Evolutionary conservation across 2,888 invertebrate genomes (phyloP), one percentile per base, ranked within the genome.

Genomic region (Clanis bilineata): DNA sequence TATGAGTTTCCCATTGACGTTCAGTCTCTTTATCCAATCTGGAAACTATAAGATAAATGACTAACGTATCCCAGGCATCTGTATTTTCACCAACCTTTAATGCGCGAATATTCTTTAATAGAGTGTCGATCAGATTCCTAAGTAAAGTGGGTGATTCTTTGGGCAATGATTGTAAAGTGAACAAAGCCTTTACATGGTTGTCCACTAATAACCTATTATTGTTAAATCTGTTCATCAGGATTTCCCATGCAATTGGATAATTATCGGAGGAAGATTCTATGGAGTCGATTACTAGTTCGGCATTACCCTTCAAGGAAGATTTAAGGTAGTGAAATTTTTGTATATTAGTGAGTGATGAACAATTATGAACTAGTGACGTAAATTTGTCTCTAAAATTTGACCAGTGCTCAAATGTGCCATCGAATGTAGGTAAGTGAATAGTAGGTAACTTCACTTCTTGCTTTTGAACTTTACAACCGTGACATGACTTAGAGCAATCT

Each of bases 351-450:
- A 69, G 28, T 57, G 61, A 57, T 5, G 2, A 38, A 7, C 51
- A 38, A 1, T 62, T 64, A 28, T 64, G 69, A 47, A 68, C 64
- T 59, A 66, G 62, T 4, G 63, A 62, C 15, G 58, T 7, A 54
- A 58, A 67, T 9, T 64, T 61, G 21, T 70, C 59, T 44, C 58
- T 58, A 51, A 57, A 70, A 41, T 66, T 68, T 0, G 66, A 25
- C 67, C 71, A 71, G 10, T 62, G 58, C 36, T 71, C 67, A 55
- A 61, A 69, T 6, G 61, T 57, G 15, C 68, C 70, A 36, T 67
- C 66, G 28, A 67, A 70, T 2, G 59, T 38, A 7, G 68, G 64
- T 18, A 70, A 23, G 28, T 18, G 57, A 15, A 70, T 70, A 1
- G 56, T 32, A 0, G 70, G 68, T 38, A 67, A 43, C 58, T 63